Conservation (phyloP, 2,797 vertebrate species). For the Pseudopleuronectes americanus region DNA sequence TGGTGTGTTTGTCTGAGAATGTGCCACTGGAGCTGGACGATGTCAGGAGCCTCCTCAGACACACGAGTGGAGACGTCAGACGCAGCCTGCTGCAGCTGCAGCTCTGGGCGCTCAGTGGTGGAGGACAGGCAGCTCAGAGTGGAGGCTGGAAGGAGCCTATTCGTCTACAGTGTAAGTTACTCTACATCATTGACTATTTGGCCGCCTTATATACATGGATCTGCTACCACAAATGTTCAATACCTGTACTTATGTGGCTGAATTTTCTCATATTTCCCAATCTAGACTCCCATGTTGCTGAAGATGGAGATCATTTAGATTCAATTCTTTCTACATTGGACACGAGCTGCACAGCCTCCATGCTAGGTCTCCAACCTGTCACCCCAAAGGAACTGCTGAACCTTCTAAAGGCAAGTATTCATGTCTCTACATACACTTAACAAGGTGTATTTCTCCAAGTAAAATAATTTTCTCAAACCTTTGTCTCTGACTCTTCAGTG, state of each 20-base stretch:
- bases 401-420: conserved; percentile 83
- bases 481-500: conserved; percentile 67
- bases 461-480: background rate
- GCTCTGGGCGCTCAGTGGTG: conserved; percentile 88
- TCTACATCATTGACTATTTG: background rate
- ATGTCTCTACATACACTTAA: background rate
- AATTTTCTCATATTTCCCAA: background rate
- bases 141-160: conserved; percentile 4
- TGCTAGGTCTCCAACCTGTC: conserved; percentile 85
- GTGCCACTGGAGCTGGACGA: conserved; percentile 81
- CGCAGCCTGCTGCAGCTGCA: conserved; percentile 91
- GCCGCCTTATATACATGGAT: fast-evolving
- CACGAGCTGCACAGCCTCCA: conserved; percentile 82
- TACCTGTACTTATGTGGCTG: too few relatives aligned
- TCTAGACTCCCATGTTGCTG: conserved; percentile 13
- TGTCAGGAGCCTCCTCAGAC: conserved; percentile 79
- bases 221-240: background rate
- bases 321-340: conserved; percentile 67
- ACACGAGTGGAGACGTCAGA: conserved; percentile 88
- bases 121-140: conserved; percentile 37
- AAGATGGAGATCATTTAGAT: background rate
- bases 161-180: conserved; percentile 24
- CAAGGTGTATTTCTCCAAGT: too few relatives aligned
- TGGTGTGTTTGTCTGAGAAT: conserved; percentile 89
- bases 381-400: conserved; percentile 78